Evolutionary conservation across 2,888 invertebrate species (phyloP).

Genomic region (Lithodes maja): DNA sequence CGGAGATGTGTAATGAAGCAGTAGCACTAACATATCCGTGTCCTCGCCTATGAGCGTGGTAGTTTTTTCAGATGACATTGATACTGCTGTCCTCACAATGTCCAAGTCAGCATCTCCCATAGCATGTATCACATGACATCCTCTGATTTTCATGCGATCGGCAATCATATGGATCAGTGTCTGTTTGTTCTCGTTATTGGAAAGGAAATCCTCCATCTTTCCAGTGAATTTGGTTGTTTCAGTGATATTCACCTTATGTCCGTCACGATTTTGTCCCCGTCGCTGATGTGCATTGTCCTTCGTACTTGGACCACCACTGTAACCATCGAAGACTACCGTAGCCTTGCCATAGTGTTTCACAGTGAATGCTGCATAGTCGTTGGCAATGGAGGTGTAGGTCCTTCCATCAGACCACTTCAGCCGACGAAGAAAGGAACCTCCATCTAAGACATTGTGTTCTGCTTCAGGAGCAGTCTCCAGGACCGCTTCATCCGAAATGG

Average conservation of each 20-base stretch:
- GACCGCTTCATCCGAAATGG: neutral
- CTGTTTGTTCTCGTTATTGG: neutral
- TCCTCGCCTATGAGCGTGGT: neutral
- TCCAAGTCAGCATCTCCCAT: neutral
- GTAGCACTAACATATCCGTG: neutral
- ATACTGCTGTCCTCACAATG: neutral
- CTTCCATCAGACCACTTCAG: neutral
- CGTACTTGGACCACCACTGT: neutral
- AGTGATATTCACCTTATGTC: neutral
- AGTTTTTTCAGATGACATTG: neutral
- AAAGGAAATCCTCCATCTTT: neutral
- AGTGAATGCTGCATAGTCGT: slow-evolving; percentile 1
- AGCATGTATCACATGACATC: neutral
- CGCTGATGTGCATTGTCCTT: neutral
- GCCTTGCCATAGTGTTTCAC: neutral
- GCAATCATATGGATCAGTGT: neutral
- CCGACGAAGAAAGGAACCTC: slow-evolving; percentile 2
- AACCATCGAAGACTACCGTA: neutral
- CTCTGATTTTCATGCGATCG: neutral
- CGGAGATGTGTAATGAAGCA: neutral
- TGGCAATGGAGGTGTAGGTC: neutral
- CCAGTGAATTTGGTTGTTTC: neutral
- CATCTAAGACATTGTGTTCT: neutral
- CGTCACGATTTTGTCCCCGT: neutral
- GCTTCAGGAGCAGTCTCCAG: neutral